Evolutionary conservation across 2,888 invertebrate genomes (phyloP), one percentile per base, ranked within the genome.

Genomic region (Hoplodrina ambigua): DNA sequence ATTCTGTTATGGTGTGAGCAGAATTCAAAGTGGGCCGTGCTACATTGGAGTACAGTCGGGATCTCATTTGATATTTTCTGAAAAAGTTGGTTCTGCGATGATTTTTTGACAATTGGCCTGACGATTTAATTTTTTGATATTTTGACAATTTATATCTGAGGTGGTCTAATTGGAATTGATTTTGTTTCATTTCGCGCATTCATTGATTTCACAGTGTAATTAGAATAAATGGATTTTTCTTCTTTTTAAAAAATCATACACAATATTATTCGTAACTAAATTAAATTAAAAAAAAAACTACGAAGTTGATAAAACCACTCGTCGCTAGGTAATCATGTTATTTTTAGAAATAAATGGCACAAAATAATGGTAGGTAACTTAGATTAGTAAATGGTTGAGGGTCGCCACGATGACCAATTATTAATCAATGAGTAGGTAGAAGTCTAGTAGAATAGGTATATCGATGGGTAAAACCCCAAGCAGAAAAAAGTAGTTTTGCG

Each of bases 1-100:
- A 59, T 65, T 73, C 46, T 59, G 20, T 54, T 44, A 13, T 11
- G n/a, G 50, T 50, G 74, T 73, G 46, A 58, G 57, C 57, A 61
- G 80, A 79, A 73, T 57, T 41, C 19, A 25, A 61, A 57, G 46
- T 19, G n/a, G 46, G 11, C 30, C 44, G 20, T 37, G 19, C 6
- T 30, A n/a, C 17, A 17, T 25, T 1, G n/a, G 30, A 54, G n/a
- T 20, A 20, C 6, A 20, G 17, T 6, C 65, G 19, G 17, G 15
- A 37, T 41, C 7, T 37, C 13, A 41, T 46, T 59, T 5, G 10
- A 30, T 30, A 5, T 5, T 58, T 58, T 13, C 17, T 0, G 17
- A 53, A 30, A 8, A 15, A 33, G 1, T 60, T 19, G 20, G 2
- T 50, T 50, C 11, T 20, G 7, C 5, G 0, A 2, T 13, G n/a